A percentile compares a stretch with the other conserved stretches of the same genome.
Evolutionary conservation across 2,113 vertebrate species (phyloP).

Genomic region (Clarias magur): DNA sequence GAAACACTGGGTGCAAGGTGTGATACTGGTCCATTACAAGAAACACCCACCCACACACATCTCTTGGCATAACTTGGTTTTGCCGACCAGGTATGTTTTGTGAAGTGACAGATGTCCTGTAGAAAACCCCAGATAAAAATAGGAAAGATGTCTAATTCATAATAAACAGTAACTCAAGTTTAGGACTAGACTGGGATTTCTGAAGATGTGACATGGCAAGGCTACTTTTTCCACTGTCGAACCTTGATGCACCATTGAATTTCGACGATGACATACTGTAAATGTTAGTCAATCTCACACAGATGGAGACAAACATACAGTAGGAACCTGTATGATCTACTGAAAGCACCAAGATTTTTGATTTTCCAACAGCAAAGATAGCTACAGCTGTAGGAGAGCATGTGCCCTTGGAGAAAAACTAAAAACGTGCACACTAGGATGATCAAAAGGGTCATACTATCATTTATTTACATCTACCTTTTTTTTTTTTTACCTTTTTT

Average conservation of each 20-base stretch:
- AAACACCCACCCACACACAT: not conserved
- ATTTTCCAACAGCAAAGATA: slow-evolving; percentile 1
- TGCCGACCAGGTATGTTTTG: not conserved
- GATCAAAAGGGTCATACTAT: too few relatives aligned
- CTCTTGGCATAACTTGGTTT: not conserved
- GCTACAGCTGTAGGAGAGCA: not conserved
- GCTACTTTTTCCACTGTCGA: not conserved
- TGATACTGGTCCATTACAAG: not conserved
- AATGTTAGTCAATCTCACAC: not conserved
- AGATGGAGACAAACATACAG: not conserved
- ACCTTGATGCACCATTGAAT: too few relatives aligned
- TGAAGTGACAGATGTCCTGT: not conserved
- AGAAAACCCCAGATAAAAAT: not conserved
- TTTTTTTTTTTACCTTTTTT: not conserved
- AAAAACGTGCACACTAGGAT: not conserved
- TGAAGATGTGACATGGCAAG: not conserved
- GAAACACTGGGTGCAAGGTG: not conserved
- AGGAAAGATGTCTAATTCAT: not conserved
- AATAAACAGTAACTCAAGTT: not conserved
- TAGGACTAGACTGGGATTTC: not conserved
- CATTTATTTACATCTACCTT: not conserved
- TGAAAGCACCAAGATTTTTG: not conserved
- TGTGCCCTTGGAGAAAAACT: not conserved
- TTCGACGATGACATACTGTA: not conserved
- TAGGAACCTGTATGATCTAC: not conserved